These are phyloP conservation scores for Platycercus adscitus DNA, from an alignment of 2,113 vertebrate genomes.

Conservation along the genomic window DNA sequence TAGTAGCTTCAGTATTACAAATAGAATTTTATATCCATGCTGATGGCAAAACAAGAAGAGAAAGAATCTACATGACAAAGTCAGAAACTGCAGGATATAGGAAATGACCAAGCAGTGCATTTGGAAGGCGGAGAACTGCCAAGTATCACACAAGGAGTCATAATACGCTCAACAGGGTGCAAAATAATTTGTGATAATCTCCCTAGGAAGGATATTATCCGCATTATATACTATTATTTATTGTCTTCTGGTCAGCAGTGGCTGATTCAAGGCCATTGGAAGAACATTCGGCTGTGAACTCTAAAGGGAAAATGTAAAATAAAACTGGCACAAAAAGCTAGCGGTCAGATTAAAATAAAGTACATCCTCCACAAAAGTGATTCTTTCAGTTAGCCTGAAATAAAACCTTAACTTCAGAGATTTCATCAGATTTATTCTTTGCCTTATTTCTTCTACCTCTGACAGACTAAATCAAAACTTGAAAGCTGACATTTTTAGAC, in stretches of 20 bases:
- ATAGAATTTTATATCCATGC: neutral
- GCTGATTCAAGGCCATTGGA: neutral
- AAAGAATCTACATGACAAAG: neutral
- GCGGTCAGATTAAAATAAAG: neutral
- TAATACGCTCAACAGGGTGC: slow-evolving; percentile 32
- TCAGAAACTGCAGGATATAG: neutral
- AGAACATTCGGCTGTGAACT: neutral
- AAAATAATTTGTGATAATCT: slow-evolving; percentile 20
- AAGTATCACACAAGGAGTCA: slow-evolving; percentile 6
- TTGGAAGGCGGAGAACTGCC: neutral
- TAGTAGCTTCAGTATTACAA: neutral
- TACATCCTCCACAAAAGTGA: neutral
- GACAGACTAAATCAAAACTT: slow-evolving; percentile 1
- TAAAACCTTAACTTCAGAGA: neutral
- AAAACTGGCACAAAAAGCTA: neutral
- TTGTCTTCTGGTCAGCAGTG: slow-evolving; percentile 3
- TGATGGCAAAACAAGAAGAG: slow-evolving; percentile 5
- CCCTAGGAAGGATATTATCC: slow-evolving; percentile 15
- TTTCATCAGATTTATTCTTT: neutral
- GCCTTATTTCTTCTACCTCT: neutral
- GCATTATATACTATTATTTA: slow-evolving; percentile 28
- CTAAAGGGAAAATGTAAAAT: neutral
- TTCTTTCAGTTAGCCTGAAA: slow-evolving; percentile 1
- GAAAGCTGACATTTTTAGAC: neutral
- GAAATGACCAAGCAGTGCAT: neutral